These are phyloP conservation scores for Eulemur rufifrons DNA, from an alignment of 2,113 vertebrate genomes.

Conservation along the genomic window DNA sequence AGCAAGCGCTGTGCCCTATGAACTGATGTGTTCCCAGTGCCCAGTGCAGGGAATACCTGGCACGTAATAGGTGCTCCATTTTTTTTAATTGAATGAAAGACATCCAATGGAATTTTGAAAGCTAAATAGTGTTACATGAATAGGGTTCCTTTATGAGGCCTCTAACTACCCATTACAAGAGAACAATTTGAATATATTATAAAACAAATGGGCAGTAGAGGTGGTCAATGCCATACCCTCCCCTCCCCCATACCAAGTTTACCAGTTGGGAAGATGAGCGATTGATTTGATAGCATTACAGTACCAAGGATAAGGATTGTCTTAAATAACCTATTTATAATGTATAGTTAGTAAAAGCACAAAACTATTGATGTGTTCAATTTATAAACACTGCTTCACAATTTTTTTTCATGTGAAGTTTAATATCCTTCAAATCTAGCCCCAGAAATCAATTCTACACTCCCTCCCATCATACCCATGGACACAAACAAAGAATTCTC, in stretches of 20 bases:
- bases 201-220: neutral
- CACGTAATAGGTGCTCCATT: neutral
- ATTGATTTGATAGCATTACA: neutral
- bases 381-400: neutral
- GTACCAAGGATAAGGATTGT: neutral
- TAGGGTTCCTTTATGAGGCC: neutral
- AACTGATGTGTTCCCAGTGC: too few species aligned
- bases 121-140: neutral
- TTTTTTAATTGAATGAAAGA: neutral
- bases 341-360: neutral
- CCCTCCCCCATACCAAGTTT: neutral
- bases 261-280: neutral
- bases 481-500: neutral
- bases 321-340: slow-evolving; percentile 11
- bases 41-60: neutral
- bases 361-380: neutral
- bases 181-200: neutral
- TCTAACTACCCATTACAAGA: neutral
- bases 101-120: neutral
- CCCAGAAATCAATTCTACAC: neutral
- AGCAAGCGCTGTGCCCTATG: neutral
- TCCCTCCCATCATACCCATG: neutral
- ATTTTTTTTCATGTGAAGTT: neutral
- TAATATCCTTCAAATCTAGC: neutral
- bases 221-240: too few species aligned